Base-by-base conservation (phyloP, 2,797 vertebrate genomes). In the Ptychadena robeensis region DNA sequence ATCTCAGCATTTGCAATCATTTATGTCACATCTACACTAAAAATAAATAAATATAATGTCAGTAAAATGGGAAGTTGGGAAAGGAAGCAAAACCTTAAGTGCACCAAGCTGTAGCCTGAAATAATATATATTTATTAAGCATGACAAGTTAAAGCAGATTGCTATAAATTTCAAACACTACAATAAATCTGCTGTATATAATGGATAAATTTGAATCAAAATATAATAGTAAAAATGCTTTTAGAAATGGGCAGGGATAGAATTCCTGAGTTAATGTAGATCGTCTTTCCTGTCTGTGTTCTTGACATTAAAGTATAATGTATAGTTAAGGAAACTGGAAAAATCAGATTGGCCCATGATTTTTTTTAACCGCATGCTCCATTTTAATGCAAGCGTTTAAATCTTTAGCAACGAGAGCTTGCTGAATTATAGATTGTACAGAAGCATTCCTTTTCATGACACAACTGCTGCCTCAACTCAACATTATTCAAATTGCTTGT, bases 111-210 rank as follows among this genome's bases (percentile, higher is more conserved):
- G 48, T n/a, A 69, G 34, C 70, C 59, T 44, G 30, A 65, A 35
- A 70, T 69, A 48, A 31, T 68, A 59, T 68, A 48, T 48, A 69
- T 69, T 75, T 76, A 82, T 76, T 69, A 27, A 30, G 59, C 18
- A 10, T 72, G 81, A 82, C 81, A 82, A 77, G 72, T 77, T 76
- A 77, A 77, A 82, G 66, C 44, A 71, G 57, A 71, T 48, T 18
- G 37, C 73, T 57, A 78, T 82, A 82, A 77, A 77, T 77, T 63
- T 71, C 35, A 25, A 71, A 8, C 38, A 32, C 15, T 65, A 34
- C 65, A 73, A 48, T 61, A 73, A 73, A 81, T 73, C 79, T 66
- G 27, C 22, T 3, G 1, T 40, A 32, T 79, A 35, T 34, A 68
- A 79, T 48, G 40, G 30, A 64, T 78, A 53, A 67, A 67, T 35